phyloP scores from a whole-genome alignment of 92 coral and sea anemone genomes.

The Zoanthus gigantus region DNA sequence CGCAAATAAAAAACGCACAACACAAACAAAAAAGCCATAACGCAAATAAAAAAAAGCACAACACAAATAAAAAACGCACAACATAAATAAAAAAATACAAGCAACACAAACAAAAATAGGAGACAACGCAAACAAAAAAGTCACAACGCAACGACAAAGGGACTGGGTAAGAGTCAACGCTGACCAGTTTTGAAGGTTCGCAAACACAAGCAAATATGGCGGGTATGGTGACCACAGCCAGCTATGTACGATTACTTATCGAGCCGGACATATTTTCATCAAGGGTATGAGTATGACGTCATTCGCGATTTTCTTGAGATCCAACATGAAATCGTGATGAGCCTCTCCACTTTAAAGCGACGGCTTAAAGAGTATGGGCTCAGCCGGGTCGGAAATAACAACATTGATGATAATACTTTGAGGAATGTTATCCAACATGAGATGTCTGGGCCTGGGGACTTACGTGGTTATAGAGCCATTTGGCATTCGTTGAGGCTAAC shows the following conservation, averaged over 20 bases:
- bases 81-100: no score
- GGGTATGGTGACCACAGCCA: conserved; percentile 1
- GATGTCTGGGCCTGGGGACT: conserved; percentile 44
- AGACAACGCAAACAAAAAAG: conserved; percentile 6
- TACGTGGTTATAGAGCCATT: conserved; percentile 56
- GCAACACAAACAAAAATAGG: no score
- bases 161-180: conserved; percentile 29
- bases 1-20: not conserved
- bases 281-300: conserved; percentile 49
- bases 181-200: conserved; percentile 13
- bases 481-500: conserved; percentile 55
- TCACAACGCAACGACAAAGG: not conserved
- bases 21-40: not conserved
- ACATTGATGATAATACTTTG: conserved; percentile 32
- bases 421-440: conserved; percentile 33
- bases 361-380: conserved; percentile 59
- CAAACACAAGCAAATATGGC: conserved; percentile 13
- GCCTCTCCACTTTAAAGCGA: conserved; percentile 62
- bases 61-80: not conserved
- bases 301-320: no score
- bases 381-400: conserved; percentile 44
- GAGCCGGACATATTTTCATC: conserved; percentile 54
- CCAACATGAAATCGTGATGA: no score
- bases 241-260: not conserved
- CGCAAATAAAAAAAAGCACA: not conserved